These are phyloP conservation scores for cat (Felis catus) DNA, from an alignment of 2,113 vertebrate genomes.

Conservation along the genomic window F.catus_Fca126_mat1.0 CM031416.1:70420001-70420500, in stretches of 20 bases:
- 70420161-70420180: neutral
- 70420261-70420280: neutral
- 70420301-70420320: neutral
- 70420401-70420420: constrained; percentile 1
- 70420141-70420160: neutral
- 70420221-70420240: neutral
- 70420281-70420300: neutral
- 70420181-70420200: neutral
- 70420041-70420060: neutral
- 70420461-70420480: constrained; percentile 8
- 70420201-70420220: neutral
- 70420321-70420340: neutral
- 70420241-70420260: neutral
- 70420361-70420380: neutral
- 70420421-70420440: neutral
- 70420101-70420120: neutral
- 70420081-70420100: constrained; percentile 37
- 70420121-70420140: neutral
- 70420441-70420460: constrained; percentile 10
- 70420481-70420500: neutral
- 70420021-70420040: neutral
- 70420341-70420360: neutral
- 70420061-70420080: neutral
- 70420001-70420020: neutral
- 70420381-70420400: neutral